phyloP scores from a whole-genome alignment of 2,888 invertebrate genomes.

The Atethmia centrago region DNA sequence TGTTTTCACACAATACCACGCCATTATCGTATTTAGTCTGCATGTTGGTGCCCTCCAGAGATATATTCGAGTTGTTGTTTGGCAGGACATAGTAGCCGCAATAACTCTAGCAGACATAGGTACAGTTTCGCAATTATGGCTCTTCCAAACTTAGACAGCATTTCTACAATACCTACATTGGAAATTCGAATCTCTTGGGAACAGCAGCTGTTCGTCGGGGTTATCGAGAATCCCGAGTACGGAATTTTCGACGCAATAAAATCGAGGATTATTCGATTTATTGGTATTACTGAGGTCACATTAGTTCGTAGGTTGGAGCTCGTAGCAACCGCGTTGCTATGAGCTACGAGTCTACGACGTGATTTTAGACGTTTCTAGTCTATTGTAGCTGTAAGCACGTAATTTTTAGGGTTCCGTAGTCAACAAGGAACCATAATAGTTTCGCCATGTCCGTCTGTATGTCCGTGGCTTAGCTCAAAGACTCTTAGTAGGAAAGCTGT shows the following conservation, averaged over 20 bases:
- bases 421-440: too few relatives aligned
- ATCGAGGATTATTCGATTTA: constrained; percentile 49
- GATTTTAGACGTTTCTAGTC: constrained; percentile 19
- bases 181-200: constrained; percentile 27
- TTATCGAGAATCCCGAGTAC: constrained; percentile 22
- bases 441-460: too few relatives aligned
- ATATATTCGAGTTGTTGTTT: constrained; percentile 41
- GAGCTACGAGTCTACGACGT: constrained; percentile 11
- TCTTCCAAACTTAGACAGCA: constrained; percentile 26
- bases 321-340: constrained; percentile 33
- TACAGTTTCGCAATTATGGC: constrained; percentile 35
- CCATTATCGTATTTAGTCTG: constrained; percentile 6
- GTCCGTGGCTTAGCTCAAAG: too few relatives aligned
- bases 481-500: too few relatives aligned
- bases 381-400: background rate
- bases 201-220: constrained; percentile 7
- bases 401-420: too few relatives aligned
- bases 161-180: constrained; percentile 26
- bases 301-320: constrained; percentile 26
- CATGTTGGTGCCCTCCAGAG: background rate
- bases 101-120: constrained; percentile 12
- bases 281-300: constrained; percentile 32
- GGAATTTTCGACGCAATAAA: constrained; percentile 39
- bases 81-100: constrained; percentile 12
- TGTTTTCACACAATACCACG: constrained; percentile 8